Conservation (phyloP, 1,140 invertebrate genomes). For the Mactra quadrangularis region DNA sequence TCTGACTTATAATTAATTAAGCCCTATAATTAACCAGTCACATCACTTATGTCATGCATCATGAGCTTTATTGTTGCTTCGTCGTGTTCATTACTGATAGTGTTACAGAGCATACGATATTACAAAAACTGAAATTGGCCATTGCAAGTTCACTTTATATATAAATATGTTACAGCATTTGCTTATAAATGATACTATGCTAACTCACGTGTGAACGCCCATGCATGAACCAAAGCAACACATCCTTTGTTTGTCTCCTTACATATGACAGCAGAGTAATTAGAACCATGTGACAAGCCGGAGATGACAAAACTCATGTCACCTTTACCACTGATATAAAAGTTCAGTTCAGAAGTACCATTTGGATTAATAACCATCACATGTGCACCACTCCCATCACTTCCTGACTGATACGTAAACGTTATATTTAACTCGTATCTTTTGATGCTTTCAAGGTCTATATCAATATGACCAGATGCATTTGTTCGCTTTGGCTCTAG, state of each 20-base stretch:
- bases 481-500: too few relatives aligned
- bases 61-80: too few relatives aligned
- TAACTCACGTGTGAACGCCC: constrained; percentile 5
- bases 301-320: not conserved
- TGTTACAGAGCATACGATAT: too few relatives aligned
- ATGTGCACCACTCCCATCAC: not conserved
- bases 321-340: not conserved
- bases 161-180: too few relatives aligned
- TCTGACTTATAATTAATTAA: too few relatives aligned
- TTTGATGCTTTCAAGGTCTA: too few relatives aligned
- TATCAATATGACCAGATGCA: too few relatives aligned
- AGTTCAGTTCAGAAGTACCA: not conserved
- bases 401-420: not conserved
- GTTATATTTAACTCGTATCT: not conserved
- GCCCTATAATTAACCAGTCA: too few relatives aligned
- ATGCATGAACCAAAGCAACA: not conserved
- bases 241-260: too few relatives aligned
- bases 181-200: too few relatives aligned
- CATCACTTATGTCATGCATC: too few relatives aligned
- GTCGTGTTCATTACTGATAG: too few relatives aligned
- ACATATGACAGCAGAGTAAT: not conserved
- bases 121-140: not conserved
- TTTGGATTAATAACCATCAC: not conserved
- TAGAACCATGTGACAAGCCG: not conserved
- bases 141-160: not conserved